phyloP scores from a whole-genome alignment of 2,888 invertebrate genomes.

The Yponomeuta plumbellus region DNA sequence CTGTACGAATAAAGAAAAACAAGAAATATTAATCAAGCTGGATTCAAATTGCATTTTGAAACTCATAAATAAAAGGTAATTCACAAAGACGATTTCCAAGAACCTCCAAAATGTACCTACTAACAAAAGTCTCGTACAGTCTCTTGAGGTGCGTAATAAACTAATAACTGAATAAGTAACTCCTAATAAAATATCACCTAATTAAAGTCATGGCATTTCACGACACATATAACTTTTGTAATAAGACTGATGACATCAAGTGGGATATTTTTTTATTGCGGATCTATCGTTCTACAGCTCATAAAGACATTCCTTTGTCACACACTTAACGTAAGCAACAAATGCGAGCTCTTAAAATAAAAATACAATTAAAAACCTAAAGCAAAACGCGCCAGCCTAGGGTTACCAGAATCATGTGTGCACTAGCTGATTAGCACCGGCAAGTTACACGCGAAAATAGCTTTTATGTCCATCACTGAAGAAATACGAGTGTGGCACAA shows the following conservation, averaged over 20 bases:
- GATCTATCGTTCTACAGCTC: not conserved
- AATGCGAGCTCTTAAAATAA: not conserved
- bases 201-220: too few species aligned
- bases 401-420: not conserved
- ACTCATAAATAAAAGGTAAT: not conserved
- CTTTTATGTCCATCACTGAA: slow-evolving; percentile 14
- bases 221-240: too few species aligned
- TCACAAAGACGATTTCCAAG: too few species aligned
- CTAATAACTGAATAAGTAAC: too few species aligned
- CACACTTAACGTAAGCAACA: not conserved
- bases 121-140: too few species aligned
- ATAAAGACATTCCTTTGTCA: not conserved
- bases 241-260: too few species aligned
- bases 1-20: slow-evolving; percentile 18
- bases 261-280: too few species aligned
- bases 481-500: slow-evolving; percentile 25
- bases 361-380: not conserved
- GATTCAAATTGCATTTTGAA: slow-evolving; percentile 6
- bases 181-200: too few species aligned
- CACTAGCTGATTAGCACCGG: not conserved
- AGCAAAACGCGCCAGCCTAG: not conserved
- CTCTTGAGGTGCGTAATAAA: too few species aligned
- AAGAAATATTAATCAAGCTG: slow-evolving; percentile 22
- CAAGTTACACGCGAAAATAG: slow-evolving; percentile 7
- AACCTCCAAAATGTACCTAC: too few species aligned